A percentile compares a stretch with the other conserved stretches of the same genome.
Evolutionary conservation across 2,797 vertebrate genomes (phyloP).

Genomic region (Phylloscopus collybita): DNA sequence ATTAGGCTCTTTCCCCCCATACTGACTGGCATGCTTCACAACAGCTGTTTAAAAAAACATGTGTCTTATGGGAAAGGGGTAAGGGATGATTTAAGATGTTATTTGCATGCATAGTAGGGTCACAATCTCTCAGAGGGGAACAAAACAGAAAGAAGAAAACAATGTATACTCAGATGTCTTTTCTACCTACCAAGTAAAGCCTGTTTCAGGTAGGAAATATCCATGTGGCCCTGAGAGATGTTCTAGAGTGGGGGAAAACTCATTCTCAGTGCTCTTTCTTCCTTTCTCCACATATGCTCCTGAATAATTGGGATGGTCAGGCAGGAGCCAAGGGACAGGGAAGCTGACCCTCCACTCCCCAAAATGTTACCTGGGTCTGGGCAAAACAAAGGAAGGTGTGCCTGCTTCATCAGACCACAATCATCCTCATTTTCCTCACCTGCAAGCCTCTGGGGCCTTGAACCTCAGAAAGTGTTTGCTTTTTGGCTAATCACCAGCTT

Average conservation of each 20-base stretch:
- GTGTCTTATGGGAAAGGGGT: neutral
- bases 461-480: neutral
- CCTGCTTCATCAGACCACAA: neutral
- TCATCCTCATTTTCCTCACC: neutral
- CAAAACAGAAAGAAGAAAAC: neutral
- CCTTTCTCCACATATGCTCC: accelerated
- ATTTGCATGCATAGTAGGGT: neutral
- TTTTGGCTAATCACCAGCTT: neutral
- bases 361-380: neutral
- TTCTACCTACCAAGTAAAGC: neutral
- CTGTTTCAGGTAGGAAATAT: neutral
- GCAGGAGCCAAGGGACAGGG: neutral
- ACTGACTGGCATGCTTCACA: neutral
- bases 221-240: neutral
- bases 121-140: neutral
- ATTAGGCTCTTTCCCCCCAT: neutral
- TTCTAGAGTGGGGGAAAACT: neutral
- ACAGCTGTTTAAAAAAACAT: neutral
- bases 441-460: accelerated
- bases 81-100: neutral
- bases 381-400: accelerated
- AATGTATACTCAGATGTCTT: neutral
- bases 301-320: neutral
- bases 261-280: neutral
- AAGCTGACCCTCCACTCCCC: accelerated